These are phyloP conservation scores for Keiferia lycopersicella DNA, from an alignment of 2,888 invertebrate species.

Conservation along the genomic window DNA sequence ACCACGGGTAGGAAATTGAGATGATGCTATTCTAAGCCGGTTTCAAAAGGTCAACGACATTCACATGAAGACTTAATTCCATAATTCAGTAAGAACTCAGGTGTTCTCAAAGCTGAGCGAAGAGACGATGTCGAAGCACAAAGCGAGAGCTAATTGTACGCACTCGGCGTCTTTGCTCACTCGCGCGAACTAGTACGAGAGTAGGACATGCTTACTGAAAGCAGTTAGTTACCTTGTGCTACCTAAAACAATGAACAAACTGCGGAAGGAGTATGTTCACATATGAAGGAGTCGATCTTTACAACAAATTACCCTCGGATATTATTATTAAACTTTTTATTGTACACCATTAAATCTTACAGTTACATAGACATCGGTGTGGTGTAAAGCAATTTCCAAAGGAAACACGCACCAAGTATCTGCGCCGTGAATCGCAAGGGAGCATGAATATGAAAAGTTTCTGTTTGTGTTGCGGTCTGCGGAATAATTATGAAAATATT, in stretches of 20 bases:
- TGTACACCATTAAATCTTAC: too few species aligned
- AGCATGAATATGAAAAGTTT: conserved; percentile 17
- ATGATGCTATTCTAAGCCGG: too few species aligned
- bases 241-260: too few species aligned
- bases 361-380: background rate
- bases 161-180: conserved; percentile 59
- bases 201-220: too few species aligned
- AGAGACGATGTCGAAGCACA: conserved; percentile 14
- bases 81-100: background rate
- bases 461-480: conserved; percentile 14
- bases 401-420: background rate
- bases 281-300: too few species aligned
- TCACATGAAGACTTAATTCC: too few species aligned
- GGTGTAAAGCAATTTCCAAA: background rate
- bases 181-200: conserved; percentile 63
- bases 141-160: conserved; percentile 64
- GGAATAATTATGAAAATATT: conserved; percentile 19
- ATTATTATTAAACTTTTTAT: too few species aligned
- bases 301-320: too few species aligned
- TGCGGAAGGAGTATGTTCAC: too few species aligned
- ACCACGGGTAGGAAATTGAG: too few species aligned
- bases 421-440: background rate
- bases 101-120: conserved; percentile 24
- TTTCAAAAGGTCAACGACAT: too few species aligned
- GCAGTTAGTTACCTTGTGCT: too few species aligned